A percentile compares a stretch with the other conserved stretches of the same genome.
Conservation (phyloP, 1,140 invertebrate genomes). For the Megalonaias nervosa region DNA sequence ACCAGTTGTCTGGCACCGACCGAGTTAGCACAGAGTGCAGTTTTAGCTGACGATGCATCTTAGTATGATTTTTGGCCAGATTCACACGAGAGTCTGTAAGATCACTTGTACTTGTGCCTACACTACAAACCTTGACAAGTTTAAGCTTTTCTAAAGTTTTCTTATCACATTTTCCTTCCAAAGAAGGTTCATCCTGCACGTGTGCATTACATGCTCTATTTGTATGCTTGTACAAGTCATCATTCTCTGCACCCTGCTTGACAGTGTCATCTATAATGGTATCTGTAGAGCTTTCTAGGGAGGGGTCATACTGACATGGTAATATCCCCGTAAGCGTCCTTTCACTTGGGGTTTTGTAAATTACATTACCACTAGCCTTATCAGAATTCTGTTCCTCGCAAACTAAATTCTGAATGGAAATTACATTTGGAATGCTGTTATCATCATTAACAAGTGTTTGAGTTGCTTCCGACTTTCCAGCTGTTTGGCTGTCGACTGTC, state of each 20-base stretch:
- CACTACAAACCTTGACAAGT: slow-evolving; percentile 51
- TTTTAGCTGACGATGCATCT: slow-evolving; percentile 18
- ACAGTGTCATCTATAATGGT: slow-evolving; percentile 69
- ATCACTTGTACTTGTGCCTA: slow-evolving; percentile 70
- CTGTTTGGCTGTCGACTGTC: no score
- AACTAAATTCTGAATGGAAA: slow-evolving; percentile 23
- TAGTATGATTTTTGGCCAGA: slow-evolving; percentile 21
- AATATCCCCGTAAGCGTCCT: not conserved
- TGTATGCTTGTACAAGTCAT: slow-evolving; percentile 4
- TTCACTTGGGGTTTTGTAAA: slow-evolving; percentile 13
- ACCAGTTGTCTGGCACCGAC: slow-evolving; percentile 21
- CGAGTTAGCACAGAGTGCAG: slow-evolving; percentile 32
- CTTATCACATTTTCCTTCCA: slow-evolving; percentile 31
- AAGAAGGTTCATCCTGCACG: slow-evolving; percentile 17
- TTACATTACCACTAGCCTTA: slow-evolving; percentile 1
- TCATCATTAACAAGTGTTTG: not conserved
- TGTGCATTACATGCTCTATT: slow-evolving; percentile 2
- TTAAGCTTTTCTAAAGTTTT: slow-evolving; percentile 26
- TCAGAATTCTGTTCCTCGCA: slow-evolving; percentile 19
- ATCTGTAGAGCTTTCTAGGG: slow-evolving; percentile 73
- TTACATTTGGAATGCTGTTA: slow-evolving; percentile 1
- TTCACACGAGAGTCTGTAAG: slow-evolving; percentile 61
- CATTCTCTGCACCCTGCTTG: not conserved
- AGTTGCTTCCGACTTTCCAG: no score
- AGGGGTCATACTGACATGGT: not conserved